Percentiles rank a stretch among this genome's conserved stretches.
phyloP scores from a whole-genome alignment of 2,888 invertebrate species.

The Aquatica leii region DNA sequence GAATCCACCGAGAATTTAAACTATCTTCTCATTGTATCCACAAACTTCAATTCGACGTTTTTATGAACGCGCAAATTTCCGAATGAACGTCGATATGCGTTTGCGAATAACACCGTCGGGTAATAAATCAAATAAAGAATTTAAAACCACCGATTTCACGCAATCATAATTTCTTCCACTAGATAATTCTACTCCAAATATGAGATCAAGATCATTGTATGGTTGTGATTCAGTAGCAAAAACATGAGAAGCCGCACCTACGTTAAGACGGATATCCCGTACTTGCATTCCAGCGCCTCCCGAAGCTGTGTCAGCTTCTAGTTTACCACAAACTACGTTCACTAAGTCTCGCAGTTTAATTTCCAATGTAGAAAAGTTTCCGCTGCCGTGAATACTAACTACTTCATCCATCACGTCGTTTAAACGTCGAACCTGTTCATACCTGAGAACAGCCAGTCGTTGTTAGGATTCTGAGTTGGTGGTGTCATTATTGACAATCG shows the following conservation, averaged over 20 bases:
- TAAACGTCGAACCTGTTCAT: conserved; percentile 93
- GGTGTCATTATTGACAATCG: conserved; percentile 37
- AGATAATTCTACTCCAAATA: conserved; percentile 94
- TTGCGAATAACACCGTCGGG: conserved; percentile 88
- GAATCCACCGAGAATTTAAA: conserved; percentile 99
- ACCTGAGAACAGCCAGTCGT: conserved; percentile 89
- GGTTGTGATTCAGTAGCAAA: conserved; percentile 88
- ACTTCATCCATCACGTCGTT: conserved; percentile 97
- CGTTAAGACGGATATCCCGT: conserved; percentile 94
- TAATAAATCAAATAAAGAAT: conserved; percentile 87
- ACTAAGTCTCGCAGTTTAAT: conserved; percentile 94
- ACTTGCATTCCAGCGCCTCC: conserved; percentile 85
- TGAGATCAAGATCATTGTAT: conserved; percentile 98
- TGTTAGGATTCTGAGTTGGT: conserved; percentile 66
- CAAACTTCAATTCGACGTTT: conserved; percentile 98
- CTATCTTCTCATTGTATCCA: conserved; percentile 97
- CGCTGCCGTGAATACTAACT: conserved; percentile 90
- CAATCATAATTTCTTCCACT: conserved; percentile 91
- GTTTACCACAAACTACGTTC: conserved; percentile 86
- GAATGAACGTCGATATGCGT: conserved; percentile 92
- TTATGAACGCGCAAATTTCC: conserved; percentile 93
- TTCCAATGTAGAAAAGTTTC: conserved; percentile 93
- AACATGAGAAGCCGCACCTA: conserved; percentile 96
- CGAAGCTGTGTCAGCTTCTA: conserved; percentile 79
- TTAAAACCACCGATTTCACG: conserved; percentile 94